These are phyloP conservation scores for Brachypterus glaber DNA, from an alignment of 2,888 invertebrate genomes.

Conservation along the genomic window DNA sequence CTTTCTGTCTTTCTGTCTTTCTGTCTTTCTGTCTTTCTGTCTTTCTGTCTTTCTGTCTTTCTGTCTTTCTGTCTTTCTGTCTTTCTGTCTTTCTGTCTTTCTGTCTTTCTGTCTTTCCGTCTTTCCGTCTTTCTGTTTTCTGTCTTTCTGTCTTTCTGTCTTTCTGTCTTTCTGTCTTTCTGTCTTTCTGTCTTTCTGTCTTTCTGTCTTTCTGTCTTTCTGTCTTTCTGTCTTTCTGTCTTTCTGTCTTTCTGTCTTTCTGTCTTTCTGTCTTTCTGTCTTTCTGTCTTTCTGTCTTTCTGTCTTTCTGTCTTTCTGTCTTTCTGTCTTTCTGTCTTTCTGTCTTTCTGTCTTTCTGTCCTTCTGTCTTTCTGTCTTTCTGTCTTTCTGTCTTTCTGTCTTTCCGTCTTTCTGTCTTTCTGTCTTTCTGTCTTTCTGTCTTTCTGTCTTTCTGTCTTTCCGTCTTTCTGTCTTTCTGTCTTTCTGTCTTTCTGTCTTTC, in stretches of 20 bases:
- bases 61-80: slow-evolving; percentile 4
- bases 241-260: slow-evolving; percentile 12
- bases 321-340: slow-evolving; percentile 12
- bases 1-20: slow-evolving; percentile 4
- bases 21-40: slow-evolving; percentile 3
- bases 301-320: slow-evolving; percentile 11
- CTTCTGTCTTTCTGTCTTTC: slow-evolving; percentile 12
- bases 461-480: slow-evolving; percentile 2
- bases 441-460: slow-evolving; percentile 10
- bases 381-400: slow-evolving; percentile 12
- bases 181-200: slow-evolving; percentile 5
- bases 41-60: slow-evolving; percentile 2
- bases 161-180: slow-evolving; percentile 7
- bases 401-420: slow-evolving; percentile 12
- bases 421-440: slow-evolving; percentile 10
- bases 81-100: slow-evolving; percentile 5
- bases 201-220: slow-evolving; percentile 4
- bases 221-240: slow-evolving; percentile 8
- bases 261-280: slow-evolving; percentile 11
- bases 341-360: slow-evolving; percentile 11
- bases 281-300: slow-evolving; percentile 12
- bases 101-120: slow-evolving; percentile 2
- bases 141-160: slow-evolving; percentile 6
- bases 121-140: slow-evolving; percentile 7
- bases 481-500: slow-evolving; percentile 3